These are phyloP conservation scores for Poecilia latipinna DNA, from an alignment of 2,113 vertebrate species.

Conservation along the genomic window DNA sequence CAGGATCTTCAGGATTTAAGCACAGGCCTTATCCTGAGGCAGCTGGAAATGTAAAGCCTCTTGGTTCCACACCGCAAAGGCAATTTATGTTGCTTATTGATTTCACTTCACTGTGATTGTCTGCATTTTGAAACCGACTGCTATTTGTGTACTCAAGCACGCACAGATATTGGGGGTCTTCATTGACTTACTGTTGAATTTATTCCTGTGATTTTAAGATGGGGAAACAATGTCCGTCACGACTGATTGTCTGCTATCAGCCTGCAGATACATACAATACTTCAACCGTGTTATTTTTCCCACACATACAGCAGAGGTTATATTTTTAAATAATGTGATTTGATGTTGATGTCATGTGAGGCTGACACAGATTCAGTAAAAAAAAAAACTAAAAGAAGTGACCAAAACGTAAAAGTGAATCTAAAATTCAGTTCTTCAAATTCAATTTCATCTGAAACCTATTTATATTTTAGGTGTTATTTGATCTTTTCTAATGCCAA, in stretches of 20 bases:
- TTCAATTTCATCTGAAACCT: no score
- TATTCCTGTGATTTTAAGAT: conserved; percentile 12
- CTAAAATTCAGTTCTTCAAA: no score
- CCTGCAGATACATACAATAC: no score
- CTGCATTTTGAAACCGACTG: conserved; percentile 27
- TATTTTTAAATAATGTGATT: no score
- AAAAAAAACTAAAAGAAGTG: no score
- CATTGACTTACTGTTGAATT: conserved; percentile 27
- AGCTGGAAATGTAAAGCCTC: conserved; percentile 5
- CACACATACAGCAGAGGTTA: no score
- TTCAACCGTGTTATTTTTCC: no score
- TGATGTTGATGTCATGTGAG: no score
- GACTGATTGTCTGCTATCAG: not conserved
- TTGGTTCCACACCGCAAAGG: conserved; percentile 15
- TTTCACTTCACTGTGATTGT: conserved; percentile 38
- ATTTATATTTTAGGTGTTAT: no score
- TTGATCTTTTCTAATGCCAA: no score
- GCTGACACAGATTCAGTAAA: no score
- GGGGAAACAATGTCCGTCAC: not conserved
- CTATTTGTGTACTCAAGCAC: not conserved
- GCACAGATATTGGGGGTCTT: not conserved
- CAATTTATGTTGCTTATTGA: conserved; percentile 41
- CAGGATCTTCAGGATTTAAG: conserved; percentile 29
- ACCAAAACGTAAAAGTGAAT: no score
- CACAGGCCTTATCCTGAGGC: conserved; percentile 19